These are phyloP conservation scores for Tillus elongatus DNA, from an alignment of 2,888 invertebrate species.

Conservation along the genomic window DNA sequence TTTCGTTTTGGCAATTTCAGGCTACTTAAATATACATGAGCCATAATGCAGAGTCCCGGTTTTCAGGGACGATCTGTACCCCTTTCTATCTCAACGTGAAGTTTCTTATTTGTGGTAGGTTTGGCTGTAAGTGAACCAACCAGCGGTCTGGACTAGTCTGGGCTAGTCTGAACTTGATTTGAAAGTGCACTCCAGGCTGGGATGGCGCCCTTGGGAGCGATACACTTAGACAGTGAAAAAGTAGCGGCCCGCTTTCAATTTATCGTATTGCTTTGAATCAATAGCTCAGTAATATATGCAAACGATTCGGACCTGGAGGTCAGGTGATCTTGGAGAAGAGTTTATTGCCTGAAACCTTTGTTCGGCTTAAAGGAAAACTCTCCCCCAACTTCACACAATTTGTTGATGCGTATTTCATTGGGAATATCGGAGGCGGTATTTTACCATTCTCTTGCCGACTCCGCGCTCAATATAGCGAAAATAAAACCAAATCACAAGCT, in stretches of 20 bases:
- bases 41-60: no score
- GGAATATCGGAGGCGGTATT: no score
- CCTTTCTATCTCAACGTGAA: no score
- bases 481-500: no score
- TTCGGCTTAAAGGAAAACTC: constrained; percentile 7
- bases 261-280: constrained; percentile 34
- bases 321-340: constrained; percentile 31
- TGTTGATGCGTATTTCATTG: constrained; percentile 18
- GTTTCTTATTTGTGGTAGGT: no score
- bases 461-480: no score
- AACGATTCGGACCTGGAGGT: constrained; percentile 31
- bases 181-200: constrained; percentile 34
- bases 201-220: constrained; percentile 35
- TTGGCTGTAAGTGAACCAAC: no score
- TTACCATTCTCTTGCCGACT: no score
- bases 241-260: constrained; percentile 38
- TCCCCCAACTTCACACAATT: constrained; percentile 16
- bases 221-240: constrained; percentile 38
- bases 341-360: constrained; percentile 20
- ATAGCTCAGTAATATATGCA: constrained; percentile 35
- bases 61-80: no score
- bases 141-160: constrained; percentile 12
- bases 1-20: no score
- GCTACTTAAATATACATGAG: no score
- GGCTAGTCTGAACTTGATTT: constrained; percentile 30